These are phyloP conservation scores for Zingel zingel DNA, from an alignment of 2,113 vertebrate genomes.

Conservation along the genomic window DNA sequence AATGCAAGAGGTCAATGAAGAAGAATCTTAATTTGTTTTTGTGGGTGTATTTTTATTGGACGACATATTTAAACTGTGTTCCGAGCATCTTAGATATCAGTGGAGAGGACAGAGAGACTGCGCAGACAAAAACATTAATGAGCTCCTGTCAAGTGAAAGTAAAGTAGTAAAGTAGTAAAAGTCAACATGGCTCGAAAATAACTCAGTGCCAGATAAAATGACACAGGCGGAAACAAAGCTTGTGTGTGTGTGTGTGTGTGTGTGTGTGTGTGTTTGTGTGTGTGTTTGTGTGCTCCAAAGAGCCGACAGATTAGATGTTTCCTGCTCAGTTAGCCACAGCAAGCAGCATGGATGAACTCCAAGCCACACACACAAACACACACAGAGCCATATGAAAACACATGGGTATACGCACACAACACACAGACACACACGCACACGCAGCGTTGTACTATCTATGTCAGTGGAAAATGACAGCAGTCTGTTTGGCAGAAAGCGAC, in stretches of 20 bases:
- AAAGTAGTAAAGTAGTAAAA: constrained; percentile 15
- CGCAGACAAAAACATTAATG: neutral
- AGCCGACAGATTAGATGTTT: constrained; percentile 73
- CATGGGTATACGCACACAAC: neutral
- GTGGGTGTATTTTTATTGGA: too few relatives aligned
- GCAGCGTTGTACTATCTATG: constrained; percentile 18
- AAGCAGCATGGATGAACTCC: constrained; percentile 61
- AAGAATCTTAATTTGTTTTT: too few relatives aligned
- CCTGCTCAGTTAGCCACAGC: constrained; percentile 72
- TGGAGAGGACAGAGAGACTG: neutral
- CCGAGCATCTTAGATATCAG: neutral
- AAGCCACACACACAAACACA: constrained; percentile 59
- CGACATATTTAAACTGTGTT: too few relatives aligned
- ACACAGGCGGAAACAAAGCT: constrained; percentile 33
- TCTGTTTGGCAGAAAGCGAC: constrained; percentile 62
- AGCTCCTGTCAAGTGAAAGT: constrained; percentile 16
- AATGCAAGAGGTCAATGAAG: too few relatives aligned
- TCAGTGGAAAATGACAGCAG: constrained; percentile 58
- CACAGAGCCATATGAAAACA: constrained; percentile 1
- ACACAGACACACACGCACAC: neutral
- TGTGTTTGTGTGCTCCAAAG: constrained; percentile 29
- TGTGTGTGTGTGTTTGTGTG: constrained; percentile 19
- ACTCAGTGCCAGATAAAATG: constrained; percentile 3
- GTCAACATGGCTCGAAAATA: constrained; percentile 9
- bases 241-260: constrained; percentile 25